phyloP scores from a whole-genome alignment of 2,113 vertebrate species.

The Pleuronectes platessa region DNA sequence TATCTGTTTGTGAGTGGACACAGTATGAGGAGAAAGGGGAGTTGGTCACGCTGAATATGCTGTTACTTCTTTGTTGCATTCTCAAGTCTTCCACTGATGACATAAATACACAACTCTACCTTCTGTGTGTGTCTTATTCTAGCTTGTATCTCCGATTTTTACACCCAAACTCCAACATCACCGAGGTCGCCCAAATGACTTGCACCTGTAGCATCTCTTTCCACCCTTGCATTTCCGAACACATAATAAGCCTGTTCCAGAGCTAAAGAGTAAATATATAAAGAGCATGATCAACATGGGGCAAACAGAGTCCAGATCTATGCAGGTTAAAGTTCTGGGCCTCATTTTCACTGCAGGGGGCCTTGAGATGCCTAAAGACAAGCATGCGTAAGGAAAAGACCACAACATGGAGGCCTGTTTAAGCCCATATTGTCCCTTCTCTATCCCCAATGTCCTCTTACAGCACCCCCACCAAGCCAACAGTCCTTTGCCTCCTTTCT shows the following conservation, averaged over 20 bases:
- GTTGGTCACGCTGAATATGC: slow-evolving; percentile 63
- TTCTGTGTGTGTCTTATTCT: slow-evolving; percentile 34
- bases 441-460: slow-evolving; percentile 70
- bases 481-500: slow-evolving; percentile 78
- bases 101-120: slow-evolving; percentile 31
- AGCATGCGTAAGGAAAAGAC: slow-evolving; percentile 73
- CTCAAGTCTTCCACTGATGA: slow-evolving; percentile 28
- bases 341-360: slow-evolving; percentile 74
- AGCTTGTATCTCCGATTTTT: not conserved
- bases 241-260: slow-evolving; percentile 3
- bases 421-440: slow-evolving; percentile 79
- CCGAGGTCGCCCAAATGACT: not conserved
- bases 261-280: slow-evolving; percentile 50
- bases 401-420: slow-evolving; percentile 76
- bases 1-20: slow-evolving; percentile 76
- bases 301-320: slow-evolving; percentile 53
- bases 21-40: slow-evolving; percentile 73
- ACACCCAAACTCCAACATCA: not conserved
- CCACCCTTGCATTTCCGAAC: not conserved
- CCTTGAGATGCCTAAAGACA: slow-evolving; percentile 78
- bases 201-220: slow-evolving; percentile 33
- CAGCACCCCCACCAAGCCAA: slow-evolving; percentile 79
- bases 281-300: slow-evolving; percentile 44
- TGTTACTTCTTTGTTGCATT: slow-evolving; percentile 74
- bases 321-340: slow-evolving; percentile 77